Base-by-base conservation (phyloP, 1,140 invertebrate species). In the Linepithema humile region DNA sequence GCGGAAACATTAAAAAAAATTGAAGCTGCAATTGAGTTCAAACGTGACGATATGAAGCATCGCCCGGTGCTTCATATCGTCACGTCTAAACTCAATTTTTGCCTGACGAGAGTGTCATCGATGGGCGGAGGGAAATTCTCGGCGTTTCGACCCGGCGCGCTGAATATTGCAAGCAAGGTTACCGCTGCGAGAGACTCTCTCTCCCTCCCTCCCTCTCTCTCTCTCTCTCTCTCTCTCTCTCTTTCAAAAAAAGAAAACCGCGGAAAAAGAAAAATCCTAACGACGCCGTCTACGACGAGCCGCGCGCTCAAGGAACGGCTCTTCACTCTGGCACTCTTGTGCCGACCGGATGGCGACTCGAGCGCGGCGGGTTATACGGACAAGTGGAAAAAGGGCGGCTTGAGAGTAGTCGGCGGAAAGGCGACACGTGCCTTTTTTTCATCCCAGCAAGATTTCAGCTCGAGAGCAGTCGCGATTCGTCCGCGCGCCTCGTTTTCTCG, bases 261-360 rank as follows among this genome's bases (percentile, higher is more conserved):
- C 1, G 26, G 23, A n/a, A 29, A 20, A 50, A n/a, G 23, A 67
- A 80, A 80, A 80, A 69, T 57, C 48, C 55, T 69, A 80, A 69
- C 50, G 62, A 80, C 23, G 62, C 29, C 74, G 74, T 67, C 75
- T 20, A 57, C 23, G 48, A 4, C 23, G 40, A 48, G n/a, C n/a
- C n/a, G n/a, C n/a, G n/a, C n/a, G n/a, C n/a, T n/a, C n/a, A n/a
- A n/a, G 40, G 60, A 32, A 77, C 60, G 10, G n/a, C 75, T 57
- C 48, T 40, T 80, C 32, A 40, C 64, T 80, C 75, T 10, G 23
- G n/a, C n/a, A n/a, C 12, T 53, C 75, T 67, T n/a, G 23, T 29
- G 53, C 20, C 9, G 35, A 43, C 48, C 64, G 64, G 75, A 43
- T 78, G 75, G 26, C 62, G 35, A 67, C 75, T 80, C 23, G 62